Evolutionary conservation across 2,888 invertebrate species (phyloP), one percentile per base, ranked within the genome.

Genomic region (Oxytorus armatus): DNA sequence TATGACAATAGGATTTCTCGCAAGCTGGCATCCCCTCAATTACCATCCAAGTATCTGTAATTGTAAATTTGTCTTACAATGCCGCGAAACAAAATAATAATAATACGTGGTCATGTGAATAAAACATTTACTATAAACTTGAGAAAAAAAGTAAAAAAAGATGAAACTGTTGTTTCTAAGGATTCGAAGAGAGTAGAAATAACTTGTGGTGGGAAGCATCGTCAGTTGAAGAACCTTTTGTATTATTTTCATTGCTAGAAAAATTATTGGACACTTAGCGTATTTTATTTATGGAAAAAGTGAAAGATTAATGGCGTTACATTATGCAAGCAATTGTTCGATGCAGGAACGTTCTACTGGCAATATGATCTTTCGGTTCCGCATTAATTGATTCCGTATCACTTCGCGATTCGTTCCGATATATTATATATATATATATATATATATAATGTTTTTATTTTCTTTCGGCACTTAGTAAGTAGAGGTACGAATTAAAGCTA

Each of bases 401-500:
- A 18, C 36, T 11, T 49, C 2, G 16, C 44, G 8, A 55, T 21
- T 16, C 14, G 29, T 42, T 53, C 18, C n/a, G 33, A 16, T 21
- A 39, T 16, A 63, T 65, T 33, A 29, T 55, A 21, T 63, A 49
- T 65, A n/a, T 49, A 8, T 29, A 16, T 61, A 42, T 21, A 49
- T 49, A n/a, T n/a, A n/a, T n/a, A n/a, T 29, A 14, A 14, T 77
- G 63, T 14, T 59, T 72, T 75, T 74, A 44, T 14, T 53, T 57
- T 49, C 51, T 53, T 25, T 86, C 83, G 83, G 86, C 85, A 84
- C 83, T 83, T 84, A 55, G 78, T 83, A 83, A 42, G 73, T 83
- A 77, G 81, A 82, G 63, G 57, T 84, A 79, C 47, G 81, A 82
- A 76, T 83, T 80, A 66, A 77, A 78, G 68, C 77, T 81, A 77